These are phyloP conservation scores for Peromyscus nudipes DNA, from an alignment of 2,797 vertebrate species.

Conservation along the genomic window DNA sequence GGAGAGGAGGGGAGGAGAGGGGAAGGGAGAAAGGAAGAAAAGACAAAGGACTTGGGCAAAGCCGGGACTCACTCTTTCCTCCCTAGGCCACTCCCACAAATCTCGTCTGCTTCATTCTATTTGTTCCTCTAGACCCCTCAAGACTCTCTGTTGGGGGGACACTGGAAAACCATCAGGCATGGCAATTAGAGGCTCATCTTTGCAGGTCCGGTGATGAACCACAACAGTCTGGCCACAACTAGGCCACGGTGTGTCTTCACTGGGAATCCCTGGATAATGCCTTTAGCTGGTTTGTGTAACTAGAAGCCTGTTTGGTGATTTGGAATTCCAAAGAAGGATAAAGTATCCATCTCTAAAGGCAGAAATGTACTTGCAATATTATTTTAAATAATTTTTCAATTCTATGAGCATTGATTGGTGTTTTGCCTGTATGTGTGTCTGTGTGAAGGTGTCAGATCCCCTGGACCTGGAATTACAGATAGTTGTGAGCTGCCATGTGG, in stretches of 20 bases:
- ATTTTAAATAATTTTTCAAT: no score
- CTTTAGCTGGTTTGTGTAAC: background rate
- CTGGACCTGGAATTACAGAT: no score
- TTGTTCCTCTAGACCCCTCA: background rate
- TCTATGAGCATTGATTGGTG: no score
- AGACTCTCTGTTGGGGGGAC: background rate
- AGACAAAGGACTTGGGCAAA: background rate
- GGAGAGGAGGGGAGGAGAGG: no score
- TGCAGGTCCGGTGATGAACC: background rate
- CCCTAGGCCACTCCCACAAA: background rate
- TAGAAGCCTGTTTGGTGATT: background rate
- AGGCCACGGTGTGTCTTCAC: background rate
- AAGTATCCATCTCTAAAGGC: conserved; percentile 8
- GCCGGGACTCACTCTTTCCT: background rate
- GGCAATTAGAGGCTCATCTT: background rate
- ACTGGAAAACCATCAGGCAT: background rate
- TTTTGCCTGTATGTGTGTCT: no score
- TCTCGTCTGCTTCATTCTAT: background rate
- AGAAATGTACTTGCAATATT: background rate
- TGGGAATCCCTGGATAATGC: conserved; percentile 39
- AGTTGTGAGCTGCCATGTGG: no score
- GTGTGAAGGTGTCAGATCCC: no score
- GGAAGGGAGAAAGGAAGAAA: background rate
- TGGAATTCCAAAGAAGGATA: conserved; percentile 8
- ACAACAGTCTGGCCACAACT: background rate